Base-by-base conservation (phyloP, 1,140 invertebrate species). In the Calephelis virginiensis region DNA sequence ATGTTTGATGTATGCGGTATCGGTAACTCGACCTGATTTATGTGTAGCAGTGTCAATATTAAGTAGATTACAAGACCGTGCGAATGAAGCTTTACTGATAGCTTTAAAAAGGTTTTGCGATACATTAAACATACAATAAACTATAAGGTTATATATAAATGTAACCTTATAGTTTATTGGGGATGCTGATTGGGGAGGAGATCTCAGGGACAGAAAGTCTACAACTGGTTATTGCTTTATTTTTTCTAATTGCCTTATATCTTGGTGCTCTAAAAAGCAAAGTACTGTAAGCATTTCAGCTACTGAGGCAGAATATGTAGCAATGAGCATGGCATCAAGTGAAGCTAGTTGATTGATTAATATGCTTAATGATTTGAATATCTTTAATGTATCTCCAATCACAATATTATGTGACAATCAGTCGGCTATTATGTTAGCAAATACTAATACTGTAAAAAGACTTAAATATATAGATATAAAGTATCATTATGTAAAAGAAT, bases 251-350 rank as follows among this genome's bases (percentile, higher is more conserved):
- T 81, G 79, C 63, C 72, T 76, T 13, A 71, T 87, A 6, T 72
- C 67, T 46, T 92, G 84, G 91, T 67, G 66, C 37, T 83, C 77
- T 40, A 85, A 84, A 62, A 91, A 83, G 72, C 90, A 92, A 71
- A 48, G 37, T 13, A 67, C 66, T 67, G 83, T 88, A 28, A 73
- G 83, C 17, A 28, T 91, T 0, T 92, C 86, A 2, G 86, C 87
- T 3, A 86, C 88, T 8, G 90, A 92, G 69, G 72, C 90, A 5
- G 89, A 92, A 69, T 92, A 91, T 76, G 72, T 92, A 9, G 80
- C 84, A n/a, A 67, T 91, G n/a, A 81, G 75, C 68, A 76, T 75
- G 61, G 82, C 80, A 17, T 67, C 75, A 12, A 71, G 70, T 67
- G 88, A 91, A 69, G 76, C 76, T 5, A 72, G 80, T 60, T 91